Percentiles rank a stretch among this genome's conserved stretches.
phyloP scores from a whole-genome alignment of 2,797 vertebrate species.

The Perodicticus potto region DNA sequence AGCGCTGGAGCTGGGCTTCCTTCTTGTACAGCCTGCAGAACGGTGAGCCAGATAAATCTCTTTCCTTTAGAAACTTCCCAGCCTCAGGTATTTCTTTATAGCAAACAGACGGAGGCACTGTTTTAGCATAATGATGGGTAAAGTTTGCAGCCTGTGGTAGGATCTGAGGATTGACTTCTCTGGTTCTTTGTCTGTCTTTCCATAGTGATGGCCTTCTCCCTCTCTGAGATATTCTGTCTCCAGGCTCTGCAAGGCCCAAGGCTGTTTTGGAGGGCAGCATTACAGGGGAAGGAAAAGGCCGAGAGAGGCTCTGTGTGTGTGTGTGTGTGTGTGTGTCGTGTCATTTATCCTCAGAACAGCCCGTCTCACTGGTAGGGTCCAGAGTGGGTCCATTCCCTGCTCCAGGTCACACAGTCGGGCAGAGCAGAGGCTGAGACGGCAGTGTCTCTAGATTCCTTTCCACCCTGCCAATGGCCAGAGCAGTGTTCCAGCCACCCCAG shows the following conservation, averaged over 20 bases:
- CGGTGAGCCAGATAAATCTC: background rate
- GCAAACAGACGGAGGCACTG: background rate
- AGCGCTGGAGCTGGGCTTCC: background rate
- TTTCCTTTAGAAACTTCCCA: background rate
- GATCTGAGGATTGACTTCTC: background rate
- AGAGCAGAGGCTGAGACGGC: background rate
- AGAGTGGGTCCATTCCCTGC: background rate
- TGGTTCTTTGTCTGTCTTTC: conserved; percentile 11
- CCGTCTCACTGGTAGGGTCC: background rate
- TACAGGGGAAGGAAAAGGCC: background rate
- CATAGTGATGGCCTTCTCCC: background rate
- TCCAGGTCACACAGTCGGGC: background rate
- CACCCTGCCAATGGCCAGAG: background rate
- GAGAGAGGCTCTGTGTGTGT: background rate
- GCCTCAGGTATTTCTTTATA: background rate
- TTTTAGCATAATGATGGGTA: too few species aligned
- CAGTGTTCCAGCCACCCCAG: background rate
- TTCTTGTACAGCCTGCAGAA: background rate
- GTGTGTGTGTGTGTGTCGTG: rapidly evolving
- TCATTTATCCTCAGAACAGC: background rate
- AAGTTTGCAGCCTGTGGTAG: background rate
- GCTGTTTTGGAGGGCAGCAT: background rate
- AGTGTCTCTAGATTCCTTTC: background rate
- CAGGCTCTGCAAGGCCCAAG: background rate
- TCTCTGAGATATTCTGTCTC: conserved; percentile 43